Evolutionary conservation across 2,888 invertebrate genomes (phyloP), one percentile per base, ranked within the genome.

Genomic region (Pantelozetes paolii): DNA sequence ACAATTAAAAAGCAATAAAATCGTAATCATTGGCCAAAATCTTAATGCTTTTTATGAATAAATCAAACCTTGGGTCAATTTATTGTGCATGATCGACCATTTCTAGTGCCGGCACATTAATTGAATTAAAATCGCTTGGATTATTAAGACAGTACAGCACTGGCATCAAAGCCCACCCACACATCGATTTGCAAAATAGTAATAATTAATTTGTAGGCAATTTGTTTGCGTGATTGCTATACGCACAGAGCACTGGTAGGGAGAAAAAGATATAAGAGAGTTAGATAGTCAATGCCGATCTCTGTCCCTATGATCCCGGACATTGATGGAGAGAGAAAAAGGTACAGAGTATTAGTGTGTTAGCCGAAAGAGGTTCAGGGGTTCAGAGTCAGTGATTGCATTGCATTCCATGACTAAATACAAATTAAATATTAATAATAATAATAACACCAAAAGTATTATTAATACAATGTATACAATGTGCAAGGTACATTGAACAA

Each of bases 361-460:
- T n/a, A 26, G 64, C 42, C 62, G 18, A 32, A 69, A 40, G 40
- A 69, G 45, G 42, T n/a, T n/a, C n/a, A n/a, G n/a, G 26, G 45
- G 42, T 69, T 69, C 69, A 45, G 20, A 26, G 0, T 26, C 28
- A 36, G 45, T 15, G 3, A 28, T 57, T 26, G 32, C 30, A 67
- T 67, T 67, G 67, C 45, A 69, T 42, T 69, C 69, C 69, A 69
- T 26, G 69, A 69, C 69, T 69, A 26, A 45, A 69, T 69, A 40
- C 69, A 45, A 69, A 69, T 69, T 69, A 69, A 69, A 69, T 69
- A 69, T 42, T 69, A 69, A 64, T 45, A 69, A 42, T 69, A 69
- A 69, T 69, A 64, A 64, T 36, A 64, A n/a, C 11, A 45, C 2
- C 18, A 45, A 2, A 11, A 45, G 15, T 45, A 45, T 45, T 13